A percentile compares a stretch with the other conserved stretches of the same genome.
Conservation (phyloP, 1,140 invertebrate genomes). For the Cyclina sinensis region DNA sequence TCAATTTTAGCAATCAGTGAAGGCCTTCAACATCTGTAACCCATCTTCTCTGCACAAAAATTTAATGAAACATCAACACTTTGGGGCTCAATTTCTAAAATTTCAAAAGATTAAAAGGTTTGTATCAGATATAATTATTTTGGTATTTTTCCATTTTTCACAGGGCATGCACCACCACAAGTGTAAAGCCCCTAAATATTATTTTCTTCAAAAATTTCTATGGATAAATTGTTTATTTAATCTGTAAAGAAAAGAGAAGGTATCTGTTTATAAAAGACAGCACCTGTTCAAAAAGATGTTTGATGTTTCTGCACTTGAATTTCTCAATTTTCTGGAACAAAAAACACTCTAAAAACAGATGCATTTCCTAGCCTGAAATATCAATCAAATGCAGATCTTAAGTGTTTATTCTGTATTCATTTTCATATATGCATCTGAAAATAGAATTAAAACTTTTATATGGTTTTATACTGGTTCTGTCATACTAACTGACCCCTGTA, state of each 20-base stretch:
- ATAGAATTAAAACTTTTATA: no score
- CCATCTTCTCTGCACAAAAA: not conserved
- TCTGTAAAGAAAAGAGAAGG: constrained; percentile 21
- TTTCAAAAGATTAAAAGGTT: constrained; percentile 15
- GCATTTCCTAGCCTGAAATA: not conserved
- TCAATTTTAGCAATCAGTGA: not conserved
- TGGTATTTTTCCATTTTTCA: constrained; percentile 7
- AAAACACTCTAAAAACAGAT: not conserved
- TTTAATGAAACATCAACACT: constrained; percentile 35
- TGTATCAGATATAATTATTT: not conserved
- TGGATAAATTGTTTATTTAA: constrained; percentile 43
- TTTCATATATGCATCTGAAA: no score
- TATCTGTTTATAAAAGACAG: constrained; percentile 18
- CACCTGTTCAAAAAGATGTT: constrained; percentile 20
- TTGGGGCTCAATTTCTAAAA: not conserved
- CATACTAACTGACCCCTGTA: no score
- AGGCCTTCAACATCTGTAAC: constrained; percentile 1
- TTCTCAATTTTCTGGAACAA: constrained; percentile 18
- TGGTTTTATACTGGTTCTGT: no score
- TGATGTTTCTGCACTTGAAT: constrained; percentile 18
- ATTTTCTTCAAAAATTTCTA: constrained; percentile 23
- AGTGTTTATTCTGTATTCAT: no score
- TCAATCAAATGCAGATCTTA: constrained; percentile 24
- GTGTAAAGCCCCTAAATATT: constrained; percentile 19
- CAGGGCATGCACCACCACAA: not conserved